Conservation (phyloP, 2,888 invertebrate species). For the Tetragonisca angustula region DNA sequence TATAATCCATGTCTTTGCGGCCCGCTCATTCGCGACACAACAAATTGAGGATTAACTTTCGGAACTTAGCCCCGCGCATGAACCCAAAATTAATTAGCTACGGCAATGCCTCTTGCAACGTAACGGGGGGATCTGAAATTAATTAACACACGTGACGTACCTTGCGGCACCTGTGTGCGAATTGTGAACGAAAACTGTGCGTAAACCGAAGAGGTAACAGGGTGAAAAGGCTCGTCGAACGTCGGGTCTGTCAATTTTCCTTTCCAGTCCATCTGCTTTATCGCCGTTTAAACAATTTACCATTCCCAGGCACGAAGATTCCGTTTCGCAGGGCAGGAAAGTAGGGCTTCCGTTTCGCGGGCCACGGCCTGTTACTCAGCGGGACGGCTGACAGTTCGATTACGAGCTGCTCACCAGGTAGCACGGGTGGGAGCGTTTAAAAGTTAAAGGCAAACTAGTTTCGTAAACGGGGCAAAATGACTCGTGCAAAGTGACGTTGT, state of each 20-base stretch:
- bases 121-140: background rate
- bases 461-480: slow-evolving; percentile 42
- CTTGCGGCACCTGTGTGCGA: background rate
- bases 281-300: slow-evolving; percentile 23
- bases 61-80: background rate
- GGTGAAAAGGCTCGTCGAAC: background rate
- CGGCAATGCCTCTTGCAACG: background rate
- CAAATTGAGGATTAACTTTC: background rate
- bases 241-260: background rate
- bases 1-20: too few relatives aligned
- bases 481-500: slow-evolving; percentile 49
- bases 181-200: too few relatives aligned
- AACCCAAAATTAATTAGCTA: background rate
- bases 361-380: slow-evolving; percentile 7
- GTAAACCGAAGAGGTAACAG: background rate
- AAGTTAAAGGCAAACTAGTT: slow-evolving; percentile 44
- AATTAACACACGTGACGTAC: background rate
- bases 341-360: slow-evolving; percentile 14
- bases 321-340: too few relatives aligned
- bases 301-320: slow-evolving; percentile 3
- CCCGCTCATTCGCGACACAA: background rate
- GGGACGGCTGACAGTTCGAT: slow-evolving; percentile 51
- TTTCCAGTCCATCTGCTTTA: background rate
- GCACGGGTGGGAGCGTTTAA: slow-evolving; percentile 18
- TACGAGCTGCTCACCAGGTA: slow-evolving; percentile 14